Evolutionary conservation across 2,113 vertebrate genomes (phyloP).

Genomic region (Pterocles burchelli): DNA sequence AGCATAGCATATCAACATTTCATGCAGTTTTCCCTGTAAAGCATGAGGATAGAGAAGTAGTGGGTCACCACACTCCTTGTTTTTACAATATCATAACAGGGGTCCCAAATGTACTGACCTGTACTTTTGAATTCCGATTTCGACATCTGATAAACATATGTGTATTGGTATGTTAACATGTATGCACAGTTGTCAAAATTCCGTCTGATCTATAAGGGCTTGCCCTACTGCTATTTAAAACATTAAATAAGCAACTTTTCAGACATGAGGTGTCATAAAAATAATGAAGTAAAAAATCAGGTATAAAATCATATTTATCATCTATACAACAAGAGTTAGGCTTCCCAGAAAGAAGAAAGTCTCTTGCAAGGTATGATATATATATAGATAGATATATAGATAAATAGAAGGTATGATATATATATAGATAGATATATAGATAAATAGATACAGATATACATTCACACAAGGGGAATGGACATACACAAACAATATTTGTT

Average conservation of each 20-base stretch:
- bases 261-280: not conserved
- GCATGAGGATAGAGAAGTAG: not conserved
- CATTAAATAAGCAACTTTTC: not conserved
- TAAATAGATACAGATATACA: too few relatives aligned
- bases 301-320: not conserved
- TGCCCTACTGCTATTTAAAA: not conserved
- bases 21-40: not conserved
- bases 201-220: not conserved
- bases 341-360: not conserved
- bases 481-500: not conserved
- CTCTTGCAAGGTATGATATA: not conserved
- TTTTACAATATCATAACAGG: not conserved
- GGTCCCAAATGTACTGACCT: not conserved
- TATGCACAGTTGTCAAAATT: not conserved
- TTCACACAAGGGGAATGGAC: not conserved
- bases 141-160: rapidly evolving
- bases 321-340: not conserved
- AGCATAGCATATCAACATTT: not conserved
- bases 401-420: not conserved
- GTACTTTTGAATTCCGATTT: not conserved
- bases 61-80: not conserved
- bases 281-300: not conserved
- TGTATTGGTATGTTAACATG: not conserved
- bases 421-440: not conserved
- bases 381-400: not conserved